Evolutionary conservation across 2,113 vertebrate species (phyloP), one percentile per base, ranked within the genome.

Genomic region (Sylvilagus bachmani): DNA sequence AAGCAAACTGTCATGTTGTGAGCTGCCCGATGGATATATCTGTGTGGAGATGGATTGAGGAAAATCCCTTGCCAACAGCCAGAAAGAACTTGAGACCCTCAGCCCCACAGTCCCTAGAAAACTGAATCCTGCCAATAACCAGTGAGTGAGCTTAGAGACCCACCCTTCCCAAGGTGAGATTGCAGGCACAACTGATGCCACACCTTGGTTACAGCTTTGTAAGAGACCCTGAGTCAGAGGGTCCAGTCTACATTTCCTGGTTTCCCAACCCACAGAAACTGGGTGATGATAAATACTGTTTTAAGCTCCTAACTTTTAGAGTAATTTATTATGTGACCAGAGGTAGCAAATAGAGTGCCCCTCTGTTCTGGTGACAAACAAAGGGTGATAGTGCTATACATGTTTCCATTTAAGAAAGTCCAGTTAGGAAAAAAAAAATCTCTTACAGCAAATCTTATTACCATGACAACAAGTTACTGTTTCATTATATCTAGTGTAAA

Each of bases 401-500:
- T 86, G 14, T 83, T 95, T 77, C 64, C 90, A 93, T 78, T 93
- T 91, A 70, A 80, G 58, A 74, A 89, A 94, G 58, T 84, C 33
- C 66, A 87, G 24, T 95, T 77, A 38, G 58, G 27, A 5, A 44
- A 33, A 86, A 81, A 75, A 58, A 84, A 75, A 66, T 19, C 31
- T 14, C 49, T 87, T 49, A 51, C 31, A 86, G 29, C 29, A 94
- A 90, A 94, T 44, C 49, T 79, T 62, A 27, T 94, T 92, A 53
- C 78, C 58, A 44, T 90, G 64, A 38, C 36, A 95, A 90, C 64
- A 70, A 69, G 38, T 90, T 78, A 80, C 44, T 70, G 21, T 92
- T 90, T 95, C 69, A 61, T 86, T 77, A 81, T 66, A 38, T 64
- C 78, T 24, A 78, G 9, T 84, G 38, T 97, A 95, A 93, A 95